Evolutionary conservation across 2,888 invertebrate species (phyloP), one percentile per base, ranked within the genome.

Genomic region (Holacanthella duospinosa): DNA sequence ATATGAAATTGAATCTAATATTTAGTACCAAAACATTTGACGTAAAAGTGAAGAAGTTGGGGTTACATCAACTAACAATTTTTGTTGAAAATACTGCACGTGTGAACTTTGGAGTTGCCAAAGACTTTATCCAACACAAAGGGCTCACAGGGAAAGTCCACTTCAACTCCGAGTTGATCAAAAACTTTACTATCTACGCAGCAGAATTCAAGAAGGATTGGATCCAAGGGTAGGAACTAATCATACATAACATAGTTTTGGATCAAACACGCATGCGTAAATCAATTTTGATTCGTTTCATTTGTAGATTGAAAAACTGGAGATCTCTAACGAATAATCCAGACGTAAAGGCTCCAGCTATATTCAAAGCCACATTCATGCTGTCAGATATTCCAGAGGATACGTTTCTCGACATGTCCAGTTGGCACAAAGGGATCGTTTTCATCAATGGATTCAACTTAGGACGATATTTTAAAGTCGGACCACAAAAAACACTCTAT

Each of bases 391-490:
- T 77, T 19, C 82, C 85, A 0, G 75, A 79, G 43, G 92, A 93
- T 74, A 91, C 90, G 0, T 93, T 84, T 75, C 75, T 93, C 16
- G 85, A 88, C 74, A 84, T 88, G 71, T 80, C 81, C 55, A 84
- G 83, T n/a, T 94, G 93, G 93, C 84, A 83, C 60, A 93, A 92
- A 79, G 93, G 93, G 1, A 82, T 87, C 64, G 85, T 88, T 0
- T 88, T 89, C 76, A 79, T 94, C 1, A 94, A 94, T 75, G 89
- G 88, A 0, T 84, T 88, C 74, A 90, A 92, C 75, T 79, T 94
- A 26, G 93, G 93, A 0, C 82, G 93, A 55, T 92, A 93, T 77
- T 90, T 89, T 85, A 65, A 73, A 24, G 75, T 81, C 1, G 93
- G 93, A 0, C 93, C 93, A 0, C 88, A 90, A 76, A 81, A 86